Base-by-base conservation (phyloP, 2,888 invertebrate genomes). In the Cephus runcator region DNA sequence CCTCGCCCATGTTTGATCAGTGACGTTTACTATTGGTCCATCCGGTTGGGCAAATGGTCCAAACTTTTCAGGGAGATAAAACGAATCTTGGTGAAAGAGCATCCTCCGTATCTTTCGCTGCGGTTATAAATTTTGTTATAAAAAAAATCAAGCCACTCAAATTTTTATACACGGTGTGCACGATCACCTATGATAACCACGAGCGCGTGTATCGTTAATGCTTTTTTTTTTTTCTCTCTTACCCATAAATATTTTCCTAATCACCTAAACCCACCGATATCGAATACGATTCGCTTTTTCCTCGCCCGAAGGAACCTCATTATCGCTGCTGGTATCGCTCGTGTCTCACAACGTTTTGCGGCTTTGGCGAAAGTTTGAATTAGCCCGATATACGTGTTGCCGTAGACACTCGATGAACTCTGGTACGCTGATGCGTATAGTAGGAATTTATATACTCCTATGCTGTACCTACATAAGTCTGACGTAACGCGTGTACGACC, bases 1-100 rank as follows among this genome's bases (percentile, higher is more conserved):
- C 87, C 91, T 88, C 89, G 81, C 90, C 89, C 86, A 88, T 91
- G 83, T 91, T 91, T 91, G 88, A 83, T 86, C 86, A 87, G 80
- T 87, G 89, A 88, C 87, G 87, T 87, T 34, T 34, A 88, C 77
- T 85, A 83, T 81, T 90, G 90, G 91, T 90, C 91, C 91, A 91
- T 90, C 89, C 89, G 88, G 87, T 85, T 76, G 73, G 69, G 75
- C 75, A 11, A 69, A 69, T 76, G 81, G 78, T 87, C 86, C 85
- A 86, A 88, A 87, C 68, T 76, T 69, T 71, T 76, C 73, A 69
- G 69, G 34, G 33, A 71, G 71, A 71, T 71, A 71, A 71, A 71
- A 71, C 12, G 71, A 33, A 33, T 71, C 71, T 71, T 34, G 71
- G 31, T 71, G 71, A 34, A 31, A 71, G 12, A 15, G 31, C 0